Evolutionary conservation across 2,888 invertebrate genomes (phyloP).

Genomic region (Polia nebulosa): DNA sequence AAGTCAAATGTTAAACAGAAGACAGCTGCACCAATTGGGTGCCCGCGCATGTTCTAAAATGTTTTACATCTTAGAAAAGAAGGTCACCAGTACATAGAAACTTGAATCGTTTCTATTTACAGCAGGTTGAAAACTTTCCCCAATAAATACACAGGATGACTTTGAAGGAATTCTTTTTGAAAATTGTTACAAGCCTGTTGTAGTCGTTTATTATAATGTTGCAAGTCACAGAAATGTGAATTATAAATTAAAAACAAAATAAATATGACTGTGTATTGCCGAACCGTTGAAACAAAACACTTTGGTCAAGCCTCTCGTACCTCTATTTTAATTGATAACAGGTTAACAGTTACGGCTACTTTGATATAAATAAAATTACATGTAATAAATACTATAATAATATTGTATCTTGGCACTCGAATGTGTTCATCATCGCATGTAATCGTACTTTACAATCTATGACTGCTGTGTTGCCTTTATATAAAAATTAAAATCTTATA

Average conservation of each 20-base stretch:
- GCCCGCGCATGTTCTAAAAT: background rate
- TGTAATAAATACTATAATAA: constrained; percentile 33
- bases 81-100: background rate
- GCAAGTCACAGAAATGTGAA: background rate
- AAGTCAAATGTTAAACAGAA: constrained; percentile 4
- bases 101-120: background rate
- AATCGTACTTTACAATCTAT: constrained; percentile 26
- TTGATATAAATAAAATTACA: constrained; percentile 42
- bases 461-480: constrained; percentile 54
- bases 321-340: constrained; percentile 31
- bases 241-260: background rate
- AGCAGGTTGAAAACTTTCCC: constrained; percentile 13
- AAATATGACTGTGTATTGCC: background rate
- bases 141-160: background rate
- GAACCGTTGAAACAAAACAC: background rate
- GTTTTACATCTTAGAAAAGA: background rate
- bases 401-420: constrained; percentile 26
- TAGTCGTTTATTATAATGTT: background rate
- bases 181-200: background rate
- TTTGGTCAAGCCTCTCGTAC: constrained; percentile 40
- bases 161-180: background rate
- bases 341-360: constrained; percentile 37
- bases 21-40: background rate
- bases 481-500: constrained; percentile 32
- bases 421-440: constrained; percentile 38